Base-by-base conservation (phyloP, 2,113 vertebrate genomes). In the Galeopterus variegatus region DNA sequence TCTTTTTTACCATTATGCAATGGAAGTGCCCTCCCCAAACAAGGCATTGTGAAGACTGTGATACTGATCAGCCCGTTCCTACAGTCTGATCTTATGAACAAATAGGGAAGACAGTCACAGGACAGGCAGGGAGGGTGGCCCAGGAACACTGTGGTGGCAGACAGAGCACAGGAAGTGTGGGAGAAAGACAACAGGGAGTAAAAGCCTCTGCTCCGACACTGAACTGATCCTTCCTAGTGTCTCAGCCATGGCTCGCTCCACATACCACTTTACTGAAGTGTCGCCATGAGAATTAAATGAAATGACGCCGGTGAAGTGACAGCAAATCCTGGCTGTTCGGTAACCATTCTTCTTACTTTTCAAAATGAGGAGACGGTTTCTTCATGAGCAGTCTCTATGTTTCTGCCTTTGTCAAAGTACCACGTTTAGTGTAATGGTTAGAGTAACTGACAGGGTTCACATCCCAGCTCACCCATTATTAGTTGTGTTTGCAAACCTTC, bases 361-460 rank as follows among this genome's bases (percentile, higher is more conserved):
- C 33, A 54, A 45, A 84, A 79, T 3, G 67, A 6, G 48, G 28
- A 18, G 36, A 28, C 13, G 5, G 21, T 14, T 56, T 70, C 56
- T 17, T 33, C 4, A 17, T 0, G 50, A 77, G 88, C 3, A 21
- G 15, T 5, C 45, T n/a, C 11, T 26, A 6, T 1, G 45, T 0
- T 0, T 2, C 50, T 2, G 1, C 28, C 33, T 62, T 17, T 19
- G 48, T 28, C 87, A 9, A 48, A 41, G n/a, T 0, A 4, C 41
- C 41, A 8, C 11, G 18, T 0, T n/a, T 2, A 5, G 6, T 8
- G 31, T 8, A 5, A 3, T 0, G 12, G 5, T 14, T 52, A 24
- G n/a, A 65, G 52, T 4, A 8, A 36, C 12, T 0, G 3, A 3
- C 13, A 2, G 11, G 64, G 19, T 60, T 50, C 70, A 5, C 3